A percentile compares a stretch with the other conserved stretches of the same genome.
These are phyloP conservation scores for Tenebrio molitor DNA, from an alignment of 1,140 invertebrate genomes.

Conservation along the genomic window DNA sequence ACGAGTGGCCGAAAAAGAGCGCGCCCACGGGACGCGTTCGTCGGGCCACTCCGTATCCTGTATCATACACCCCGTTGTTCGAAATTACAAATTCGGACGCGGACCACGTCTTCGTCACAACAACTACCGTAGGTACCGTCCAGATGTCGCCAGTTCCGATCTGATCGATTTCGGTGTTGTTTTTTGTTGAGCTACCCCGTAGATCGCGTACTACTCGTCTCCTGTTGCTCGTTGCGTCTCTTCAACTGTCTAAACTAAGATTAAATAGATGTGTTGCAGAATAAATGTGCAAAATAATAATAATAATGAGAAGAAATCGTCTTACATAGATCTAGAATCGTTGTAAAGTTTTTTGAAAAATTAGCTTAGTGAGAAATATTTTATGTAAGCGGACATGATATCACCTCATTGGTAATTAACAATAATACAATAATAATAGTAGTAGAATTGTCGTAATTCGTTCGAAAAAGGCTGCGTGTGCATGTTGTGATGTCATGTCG, in stretches of 20 bases:
- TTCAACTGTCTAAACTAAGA: not conserved
- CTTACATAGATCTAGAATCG: constrained; percentile 51
- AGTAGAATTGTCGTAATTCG: constrained; percentile 26
- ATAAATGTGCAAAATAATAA: constrained; percentile 46
- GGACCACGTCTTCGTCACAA: too few relatives aligned
- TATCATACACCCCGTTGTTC: too few relatives aligned
- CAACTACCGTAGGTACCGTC: too few relatives aligned
- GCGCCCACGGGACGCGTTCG: too few relatives aligned
- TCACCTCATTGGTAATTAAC: constrained; percentile 23
- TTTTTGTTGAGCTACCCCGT: too few relatives aligned
- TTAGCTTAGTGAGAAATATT: constrained; percentile 40
- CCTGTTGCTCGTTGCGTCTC: not conserved
- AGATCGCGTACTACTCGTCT: too few relatives aligned
- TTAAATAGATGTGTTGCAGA: constrained; percentile 39
- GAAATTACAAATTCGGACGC: too few relatives aligned
- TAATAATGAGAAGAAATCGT: constrained; percentile 43
- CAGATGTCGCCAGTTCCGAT: too few relatives aligned
- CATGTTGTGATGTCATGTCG: constrained; percentile 34
- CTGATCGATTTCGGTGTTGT: too few relatives aligned
- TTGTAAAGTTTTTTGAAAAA: constrained; percentile 48
- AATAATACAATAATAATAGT: too few relatives aligned
- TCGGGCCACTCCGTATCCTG: too few relatives aligned
- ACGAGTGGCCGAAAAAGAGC: too few relatives aligned
- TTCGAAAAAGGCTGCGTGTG: constrained; percentile 22
- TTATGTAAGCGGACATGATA: constrained; percentile 42